Evolutionary conservation across 2,888 invertebrate genomes (phyloP), one percentile per base, ranked within the genome.

Genomic region (Metalampra italica): DNA sequence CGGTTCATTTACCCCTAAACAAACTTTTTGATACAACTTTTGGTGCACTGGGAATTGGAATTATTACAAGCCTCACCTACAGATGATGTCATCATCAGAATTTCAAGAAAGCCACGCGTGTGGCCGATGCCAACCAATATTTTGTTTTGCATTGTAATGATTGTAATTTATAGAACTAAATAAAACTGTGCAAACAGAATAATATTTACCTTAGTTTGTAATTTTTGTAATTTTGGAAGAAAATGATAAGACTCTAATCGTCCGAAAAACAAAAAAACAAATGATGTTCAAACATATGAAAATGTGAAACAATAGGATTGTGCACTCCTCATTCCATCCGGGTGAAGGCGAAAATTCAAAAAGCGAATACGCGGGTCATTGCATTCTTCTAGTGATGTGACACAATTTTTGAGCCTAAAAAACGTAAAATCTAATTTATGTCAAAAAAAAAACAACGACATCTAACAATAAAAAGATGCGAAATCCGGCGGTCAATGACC

Each of bases 191-290:
- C 52, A 48, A 51, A 52, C 46, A 61, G 57, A 70, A 68, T 70
- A 62, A 85, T 87, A 89, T 72, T 89, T 89, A 89, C 89, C 89
- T 89, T 83, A 84, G 73, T 85, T 87, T 81, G 84, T 74, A 86
- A 88, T 88, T 88, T 89, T 88, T 86, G 88, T 81, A 89, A 89
- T 88, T 89, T 89, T 89, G 87, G 86, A 83, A 87, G 85, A 83
- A 88, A 88, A 82, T 84, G 78, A 85, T 80, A 83, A 78, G 78
- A 79, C 78, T 84, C 79, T 86, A 86, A 83, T 82, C 84, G 88
- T 86, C 88, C 88, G 87, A 89, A 88, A 89, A 89, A 87, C 88
- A 89, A 89, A 89, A 87, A 89, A 89, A 89, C 89, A 89, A 89
- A 87, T 87, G 89, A 86, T 82, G 82, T 80, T 88, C 82, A 88